phyloP scores from a whole-genome alignment of 2,797 vertebrate species.

The Xiphorhynchus erythropygius region DNA sequence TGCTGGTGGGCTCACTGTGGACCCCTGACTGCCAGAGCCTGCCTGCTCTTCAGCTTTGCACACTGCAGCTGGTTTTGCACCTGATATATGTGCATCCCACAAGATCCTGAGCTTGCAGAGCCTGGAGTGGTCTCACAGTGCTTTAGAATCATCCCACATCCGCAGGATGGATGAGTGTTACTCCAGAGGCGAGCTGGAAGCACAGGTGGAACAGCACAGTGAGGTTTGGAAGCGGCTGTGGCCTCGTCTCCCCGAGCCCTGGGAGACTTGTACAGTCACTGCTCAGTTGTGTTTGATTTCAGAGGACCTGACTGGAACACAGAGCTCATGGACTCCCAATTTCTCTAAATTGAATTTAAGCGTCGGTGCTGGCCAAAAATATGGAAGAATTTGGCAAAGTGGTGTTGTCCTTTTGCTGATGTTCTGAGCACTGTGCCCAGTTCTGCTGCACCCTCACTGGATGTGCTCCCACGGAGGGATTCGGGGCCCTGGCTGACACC shows the following conservation, averaged over 20 bases:
- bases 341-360: background rate
- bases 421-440: background rate
- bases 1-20: background rate
- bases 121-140: background rate
- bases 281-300: background rate
- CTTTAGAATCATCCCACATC: background rate
- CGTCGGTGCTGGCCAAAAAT: background rate
- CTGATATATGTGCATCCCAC: fast-evolving
- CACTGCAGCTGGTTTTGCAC: background rate
- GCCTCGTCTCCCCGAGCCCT: fast-evolving
- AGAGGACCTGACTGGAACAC: background rate
- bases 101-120: background rate
- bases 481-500: background rate
- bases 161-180: fast-evolving
- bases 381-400: background rate
- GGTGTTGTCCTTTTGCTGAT: background rate
- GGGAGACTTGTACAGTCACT: background rate
- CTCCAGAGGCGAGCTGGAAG: background rate
- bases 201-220: fast-evolving
- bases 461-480: fast-evolving
- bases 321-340: background rate
- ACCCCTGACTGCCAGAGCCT: background rate
- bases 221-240: background rate
- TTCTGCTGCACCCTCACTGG: background rate
- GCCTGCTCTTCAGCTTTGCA: background rate